Base-by-base conservation (phyloP, 2,888 invertebrate species). In the Aproaerema taeniolella region DNA sequence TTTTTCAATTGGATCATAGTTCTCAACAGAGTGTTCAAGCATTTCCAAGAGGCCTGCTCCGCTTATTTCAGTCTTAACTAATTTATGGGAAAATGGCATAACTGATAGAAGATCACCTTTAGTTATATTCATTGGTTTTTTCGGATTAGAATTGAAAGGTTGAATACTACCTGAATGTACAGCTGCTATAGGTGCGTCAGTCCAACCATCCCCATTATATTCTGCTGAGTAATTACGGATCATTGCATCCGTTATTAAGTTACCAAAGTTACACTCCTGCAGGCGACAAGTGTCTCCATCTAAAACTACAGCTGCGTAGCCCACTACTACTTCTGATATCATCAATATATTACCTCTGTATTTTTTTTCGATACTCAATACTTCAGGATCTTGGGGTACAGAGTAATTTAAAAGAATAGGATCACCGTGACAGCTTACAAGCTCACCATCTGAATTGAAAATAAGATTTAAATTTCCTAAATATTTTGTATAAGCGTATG, bases 401-500 rank as follows among this genome's bases (percentile, higher is more conserved):
- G 73, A 83, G 8, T 76, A 76, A 57, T 95, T 88, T 36, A 97
- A 77, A 7, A 96, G 81, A 40, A 95, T 89, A 0, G 97, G 96
- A 51, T 92, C 91, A 1, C 97, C 97, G 46, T 87, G 66, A 58
- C 90, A 92, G 1, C 72, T 67, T 0, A 83, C 69, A 2, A 97
- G 76, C 61, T 94, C 91, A 5, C 96, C 97, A 2, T 89, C 60
- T 0, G 81, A 72, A 71, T 96, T 89, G 61, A 97, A 96, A 70
- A 51, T 90, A 49, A 90, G 61, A 42, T 91, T 89, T 13, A 97
- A 75, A 57, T 91, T 89, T 0, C 97, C 97, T 43, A 97, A 79
- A 67, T 97, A 97, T 78, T 97, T 97, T 1, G 96, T 96, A 59
- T 92, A 95, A 1, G 95, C 95, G 59, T 92, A 97, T 1, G 95